Evolutionary conservation across 1,140 invertebrate species (phyloP).

Genomic region (Melanaphis sacchari): DNA sequence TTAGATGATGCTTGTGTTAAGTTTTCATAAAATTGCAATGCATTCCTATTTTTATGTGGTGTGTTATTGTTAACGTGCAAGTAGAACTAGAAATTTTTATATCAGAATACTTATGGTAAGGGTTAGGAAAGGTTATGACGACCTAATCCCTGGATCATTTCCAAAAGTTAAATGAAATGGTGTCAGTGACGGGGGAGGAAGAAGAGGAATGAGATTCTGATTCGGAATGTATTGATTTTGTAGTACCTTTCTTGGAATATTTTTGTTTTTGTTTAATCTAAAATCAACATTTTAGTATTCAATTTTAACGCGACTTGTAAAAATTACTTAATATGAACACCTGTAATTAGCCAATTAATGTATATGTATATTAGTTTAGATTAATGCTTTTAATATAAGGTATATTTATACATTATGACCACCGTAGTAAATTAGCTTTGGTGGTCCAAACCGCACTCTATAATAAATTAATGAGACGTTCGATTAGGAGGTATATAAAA

Average conservation of each 20-base stretch:
- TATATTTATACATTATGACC: too few species aligned
- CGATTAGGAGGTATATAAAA: not conserved
- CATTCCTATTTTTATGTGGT: not conserved
- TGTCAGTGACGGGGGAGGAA: too few species aligned
- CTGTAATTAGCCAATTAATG: not conserved
- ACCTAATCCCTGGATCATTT: too few species aligned
- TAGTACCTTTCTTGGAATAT: not conserved
- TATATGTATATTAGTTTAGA: too few species aligned
- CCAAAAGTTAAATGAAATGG: too few species aligned
- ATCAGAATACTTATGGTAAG: too few species aligned
- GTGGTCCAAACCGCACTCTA: too few species aligned
- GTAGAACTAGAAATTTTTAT: too few species aligned
- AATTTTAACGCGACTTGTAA: not conserved
- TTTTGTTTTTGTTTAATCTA: not conserved
- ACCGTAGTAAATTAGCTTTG: too few species aligned
- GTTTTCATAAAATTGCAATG: not conserved
- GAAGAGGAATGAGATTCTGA: not conserved
- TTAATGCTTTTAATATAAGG: too few species aligned
- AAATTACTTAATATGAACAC: not conserved
- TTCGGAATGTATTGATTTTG: not conserved
- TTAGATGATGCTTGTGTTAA: not conserved
- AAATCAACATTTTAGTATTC: not conserved
- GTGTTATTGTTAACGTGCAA: not conserved
- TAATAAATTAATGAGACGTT: too few species aligned
- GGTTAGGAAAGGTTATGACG: too few species aligned